A percentile compares a stretch with the other conserved stretches of the same genome.
Conservation (phyloP, 2,888 invertebrate species). For the Bibio marci region DNA sequence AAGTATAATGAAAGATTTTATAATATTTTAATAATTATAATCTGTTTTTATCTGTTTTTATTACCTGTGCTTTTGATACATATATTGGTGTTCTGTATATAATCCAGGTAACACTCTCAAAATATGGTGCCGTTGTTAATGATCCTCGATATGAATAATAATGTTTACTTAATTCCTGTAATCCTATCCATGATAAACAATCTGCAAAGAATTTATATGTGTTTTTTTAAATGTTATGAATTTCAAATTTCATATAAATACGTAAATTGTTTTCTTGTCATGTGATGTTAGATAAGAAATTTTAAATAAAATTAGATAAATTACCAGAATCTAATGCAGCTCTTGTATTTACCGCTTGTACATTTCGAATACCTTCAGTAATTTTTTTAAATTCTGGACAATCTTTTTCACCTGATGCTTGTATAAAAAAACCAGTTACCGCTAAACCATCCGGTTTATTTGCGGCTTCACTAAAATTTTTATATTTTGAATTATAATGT, state of each 20-base stretch:
- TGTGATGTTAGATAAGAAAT: too few relatives aligned
- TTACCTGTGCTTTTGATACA: slow-evolving; percentile 47
- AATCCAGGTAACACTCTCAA: slow-evolving; percentile 59
- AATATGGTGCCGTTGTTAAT: slow-evolving; percentile 52
- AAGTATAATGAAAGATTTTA: too few relatives aligned
- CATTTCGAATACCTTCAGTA: slow-evolving; percentile 33
- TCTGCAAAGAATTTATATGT: too few relatives aligned
- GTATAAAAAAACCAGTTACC: slow-evolving; percentile 50
- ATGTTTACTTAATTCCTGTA: slow-evolving; percentile 46
- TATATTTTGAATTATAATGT: slow-evolving; percentile 55
- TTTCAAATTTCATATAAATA: too few relatives aligned
- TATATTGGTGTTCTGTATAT: slow-evolving; percentile 50
- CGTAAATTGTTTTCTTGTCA: too few relatives aligned
- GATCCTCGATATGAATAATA: slow-evolving; percentile 59
- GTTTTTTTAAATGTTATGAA: too few relatives aligned
- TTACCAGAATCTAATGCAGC: slow-evolving; percentile 27
- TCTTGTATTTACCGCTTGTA: slow-evolving; percentile 25
- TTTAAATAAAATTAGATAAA: too few relatives aligned
- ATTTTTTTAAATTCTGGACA: slow-evolving; percentile 38
- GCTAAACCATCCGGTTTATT: slow-evolving; percentile 52
- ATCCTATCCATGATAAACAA: slow-evolving; percentile 49
- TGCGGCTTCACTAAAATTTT: slow-evolving; percentile 41
- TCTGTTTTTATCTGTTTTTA: too few relatives aligned
- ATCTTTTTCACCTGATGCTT: slow-evolving; percentile 40
- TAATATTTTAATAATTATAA: too few relatives aligned